Conservation (phyloP, 2,113 vertebrate genomes). For the Protobothrops flavoviridis region DNA sequence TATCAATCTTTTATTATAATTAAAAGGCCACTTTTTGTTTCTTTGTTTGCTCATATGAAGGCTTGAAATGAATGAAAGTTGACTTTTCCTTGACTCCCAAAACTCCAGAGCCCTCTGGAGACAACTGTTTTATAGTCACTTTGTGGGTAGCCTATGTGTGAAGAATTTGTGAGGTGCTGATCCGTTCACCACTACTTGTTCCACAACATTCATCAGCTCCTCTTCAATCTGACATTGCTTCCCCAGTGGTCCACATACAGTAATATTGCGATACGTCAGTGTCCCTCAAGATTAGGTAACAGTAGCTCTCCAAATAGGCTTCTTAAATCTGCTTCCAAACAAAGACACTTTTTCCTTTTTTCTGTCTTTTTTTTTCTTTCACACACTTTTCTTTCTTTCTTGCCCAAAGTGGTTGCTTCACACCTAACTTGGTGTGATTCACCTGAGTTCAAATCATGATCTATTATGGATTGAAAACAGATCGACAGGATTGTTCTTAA, state of each 20-base stretch:
- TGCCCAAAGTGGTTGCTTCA: background rate
- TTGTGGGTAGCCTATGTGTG: background rate
- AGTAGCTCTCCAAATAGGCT: background rate
- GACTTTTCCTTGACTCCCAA: background rate
- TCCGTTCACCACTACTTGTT: background rate
- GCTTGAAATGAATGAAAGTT: constrained; percentile 6
- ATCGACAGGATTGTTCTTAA: background rate
- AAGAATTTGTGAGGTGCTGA: background rate
- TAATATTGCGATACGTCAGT: background rate
- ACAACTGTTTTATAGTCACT: background rate
- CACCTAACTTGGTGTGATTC: background rate
- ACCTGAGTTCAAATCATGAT: background rate
- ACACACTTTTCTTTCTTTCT: background rate
- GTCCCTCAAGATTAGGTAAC: background rate
- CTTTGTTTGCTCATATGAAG: background rate
- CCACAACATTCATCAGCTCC: background rate
- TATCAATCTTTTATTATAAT: background rate
- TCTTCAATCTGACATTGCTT: background rate
- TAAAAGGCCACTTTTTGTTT: constrained; percentile 10
- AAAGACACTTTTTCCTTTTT: background rate
- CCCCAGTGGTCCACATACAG: background rate
- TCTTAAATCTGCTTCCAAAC: background rate
- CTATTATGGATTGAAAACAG: background rate
- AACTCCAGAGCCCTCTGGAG: background rate
- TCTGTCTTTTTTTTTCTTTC: background rate